A percentile compares a stretch with the other conserved stretches of the same genome.
Conservation (phyloP, 2,113 vertebrate genomes). For the Gasterosteus nipponicus region DNA sequence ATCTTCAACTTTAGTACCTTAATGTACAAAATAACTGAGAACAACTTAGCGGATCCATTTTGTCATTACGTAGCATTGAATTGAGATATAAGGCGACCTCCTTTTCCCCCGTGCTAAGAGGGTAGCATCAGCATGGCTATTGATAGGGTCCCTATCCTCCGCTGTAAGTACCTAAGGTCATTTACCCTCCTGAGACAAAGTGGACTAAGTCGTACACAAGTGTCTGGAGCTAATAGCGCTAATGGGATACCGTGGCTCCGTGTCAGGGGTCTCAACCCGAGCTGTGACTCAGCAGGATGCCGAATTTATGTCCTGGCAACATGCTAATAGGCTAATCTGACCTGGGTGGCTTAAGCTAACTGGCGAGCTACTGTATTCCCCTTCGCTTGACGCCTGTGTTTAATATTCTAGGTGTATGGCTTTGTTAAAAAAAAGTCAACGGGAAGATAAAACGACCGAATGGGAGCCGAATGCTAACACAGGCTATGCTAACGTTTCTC, state of each 20-base stretch:
- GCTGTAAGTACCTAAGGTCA: slow-evolving; percentile 42
- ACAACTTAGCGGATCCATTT: slow-evolving; percentile 9
- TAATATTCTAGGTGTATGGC: slow-evolving; percentile 62
- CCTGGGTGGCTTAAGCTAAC: slow-evolving; percentile 42
- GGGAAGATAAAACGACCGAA: slow-evolving; percentile 2
- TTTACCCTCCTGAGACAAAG: slow-evolving; percentile 70
- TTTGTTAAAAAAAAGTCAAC: slow-evolving; percentile 15
- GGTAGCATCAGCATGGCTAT: slow-evolving; percentile 66
- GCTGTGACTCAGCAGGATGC: slow-evolving; percentile 64
- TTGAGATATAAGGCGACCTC: slow-evolving; percentile 12
- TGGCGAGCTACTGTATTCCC: slow-evolving; percentile 7
- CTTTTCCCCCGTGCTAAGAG: slow-evolving; percentile 12
- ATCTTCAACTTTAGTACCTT: slow-evolving; percentile 43
- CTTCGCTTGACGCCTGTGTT: slow-evolving; percentile 44
- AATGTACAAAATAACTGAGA: slow-evolving; percentile 28
- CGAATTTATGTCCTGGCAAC: slow-evolving; percentile 40
- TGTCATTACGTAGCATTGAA: background rate
- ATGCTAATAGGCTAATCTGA: slow-evolving; percentile 63
- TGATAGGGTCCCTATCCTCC: slow-evolving; percentile 54
- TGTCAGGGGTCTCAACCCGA: slow-evolving; percentile 60
- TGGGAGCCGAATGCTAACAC: slow-evolving; percentile 45
- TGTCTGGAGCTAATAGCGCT: slow-evolving; percentile 60
- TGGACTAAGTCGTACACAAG: slow-evolving; percentile 57
- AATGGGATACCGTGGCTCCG: slow-evolving; percentile 69
- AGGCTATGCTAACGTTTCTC: slow-evolving; percentile 61